phyloP scores from a whole-genome alignment of 2,113 vertebrate genomes.

The Acinonyx jubatus region DNA sequence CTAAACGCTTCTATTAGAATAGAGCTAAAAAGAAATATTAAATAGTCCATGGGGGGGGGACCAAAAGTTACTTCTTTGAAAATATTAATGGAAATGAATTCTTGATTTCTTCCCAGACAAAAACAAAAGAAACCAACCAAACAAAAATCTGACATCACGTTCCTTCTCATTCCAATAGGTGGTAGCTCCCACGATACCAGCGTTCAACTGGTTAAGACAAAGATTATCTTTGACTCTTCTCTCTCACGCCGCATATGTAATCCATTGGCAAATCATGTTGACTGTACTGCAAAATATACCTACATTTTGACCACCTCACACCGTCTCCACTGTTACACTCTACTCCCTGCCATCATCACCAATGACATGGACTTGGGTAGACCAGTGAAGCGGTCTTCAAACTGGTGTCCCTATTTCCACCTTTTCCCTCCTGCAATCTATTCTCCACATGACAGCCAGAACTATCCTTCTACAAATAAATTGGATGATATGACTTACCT shows the following conservation, averaged over 20 bases:
- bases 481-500: neutral
- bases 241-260: neutral
- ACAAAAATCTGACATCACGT: neutral
- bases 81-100: neutral
- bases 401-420: neutral
- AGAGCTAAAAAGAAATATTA: neutral
- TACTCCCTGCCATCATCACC: neutral
- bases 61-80: neutral
- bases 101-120: neutral
- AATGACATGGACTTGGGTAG: neutral
- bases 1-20: neutral
- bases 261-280: neutral
- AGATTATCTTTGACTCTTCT: neutral
- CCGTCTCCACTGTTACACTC: neutral
- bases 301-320: neutral
- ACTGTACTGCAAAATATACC: neutral
- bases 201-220: neutral
- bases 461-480: neutral
- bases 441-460: neutral
- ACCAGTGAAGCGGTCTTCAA: neutral
- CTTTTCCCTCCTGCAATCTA: neutral
- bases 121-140: neutral
- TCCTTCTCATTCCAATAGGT: neutral
- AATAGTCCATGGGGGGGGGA: neutral
- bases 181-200: neutral